A percentile compares a stretch with the other conserved stretches of the same genome.
Conservation (phyloP, 2,888 invertebrate species). For the Cheilosia pagana region DNA sequence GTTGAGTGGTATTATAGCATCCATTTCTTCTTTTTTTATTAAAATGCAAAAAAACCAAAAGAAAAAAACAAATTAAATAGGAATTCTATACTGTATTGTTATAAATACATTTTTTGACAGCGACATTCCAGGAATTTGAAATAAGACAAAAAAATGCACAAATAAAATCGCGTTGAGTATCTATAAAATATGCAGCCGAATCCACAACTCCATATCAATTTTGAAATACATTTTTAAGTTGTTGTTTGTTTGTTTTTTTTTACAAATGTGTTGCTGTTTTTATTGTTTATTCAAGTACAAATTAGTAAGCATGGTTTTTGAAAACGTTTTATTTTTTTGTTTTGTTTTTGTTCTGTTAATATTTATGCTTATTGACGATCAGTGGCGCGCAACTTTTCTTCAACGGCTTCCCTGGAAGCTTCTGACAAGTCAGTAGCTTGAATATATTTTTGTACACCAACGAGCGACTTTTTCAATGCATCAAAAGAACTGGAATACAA, state of each 20-base stretch:
- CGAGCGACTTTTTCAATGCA: slow-evolving; percentile 98
- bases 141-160: slow-evolving; percentile 12
- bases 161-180: slow-evolving; percentile 7
- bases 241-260: slow-evolving; percentile 43
- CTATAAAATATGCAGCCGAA: slow-evolving; percentile 1
- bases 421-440: slow-evolving; percentile 98
- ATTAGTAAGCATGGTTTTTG: slow-evolving; percentile 73
- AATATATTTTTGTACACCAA: slow-evolving; percentile 98
- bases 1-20: not conserved
- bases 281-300: slow-evolving; percentile 75
- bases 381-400: slow-evolving; percentile 96
- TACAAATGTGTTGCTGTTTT: slow-evolving; percentile 74
- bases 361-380: slow-evolving; percentile 91
- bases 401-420: slow-evolving; percentile 96
- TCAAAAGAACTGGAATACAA: slow-evolving; percentile 97
- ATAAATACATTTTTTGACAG: slow-evolving; percentile 15
- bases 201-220: slow-evolving; percentile 6
- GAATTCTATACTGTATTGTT: slow-evolving; percentile 14
- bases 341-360: slow-evolving; percentile 43
- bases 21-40: slow-evolving; percentile 4
- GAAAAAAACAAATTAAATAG: slow-evolving; percentile 1
- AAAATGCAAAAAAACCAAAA: slow-evolving; percentile 10
- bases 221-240: slow-evolving; percentile 24
- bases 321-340: slow-evolving; percentile 53
- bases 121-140: slow-evolving; percentile 25